Evolutionary conservation across 2,113 vertebrate genomes (phyloP).

Genomic region (Alectura lathami): DNA sequence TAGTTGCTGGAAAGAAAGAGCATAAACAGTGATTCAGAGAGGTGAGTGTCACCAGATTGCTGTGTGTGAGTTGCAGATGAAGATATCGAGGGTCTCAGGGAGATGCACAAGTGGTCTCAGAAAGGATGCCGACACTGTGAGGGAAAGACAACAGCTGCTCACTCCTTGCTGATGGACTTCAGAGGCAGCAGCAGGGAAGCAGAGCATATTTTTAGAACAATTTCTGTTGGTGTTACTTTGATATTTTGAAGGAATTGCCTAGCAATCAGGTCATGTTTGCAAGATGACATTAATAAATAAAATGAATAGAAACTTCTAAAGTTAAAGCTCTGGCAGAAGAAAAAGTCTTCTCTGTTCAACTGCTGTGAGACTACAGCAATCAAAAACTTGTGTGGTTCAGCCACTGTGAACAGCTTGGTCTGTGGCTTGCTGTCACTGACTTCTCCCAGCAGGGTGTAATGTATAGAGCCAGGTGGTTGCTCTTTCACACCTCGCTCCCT

Average conservation of each 20-base stretch:
- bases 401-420: not conserved
- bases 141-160: not conserved
- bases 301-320: not conserved
- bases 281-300: not conserved
- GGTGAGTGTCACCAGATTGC: not conserved
- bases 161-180: not conserved
- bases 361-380: not conserved
- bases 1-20: not conserved
- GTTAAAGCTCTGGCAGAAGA: not conserved
- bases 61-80: not conserved
- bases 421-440: not conserved
- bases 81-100: not conserved
- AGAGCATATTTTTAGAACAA: not conserved
- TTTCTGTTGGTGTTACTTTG: not conserved
- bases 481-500: not conserved
- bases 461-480: not conserved
- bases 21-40: not conserved
- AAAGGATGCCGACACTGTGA: not conserved
- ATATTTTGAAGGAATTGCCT: not conserved
- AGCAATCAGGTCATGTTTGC: not conserved
- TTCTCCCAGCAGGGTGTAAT: not conserved
- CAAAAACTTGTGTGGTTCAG: not conserved
- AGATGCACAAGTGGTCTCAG: not conserved
- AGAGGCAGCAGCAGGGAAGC: not conserved
- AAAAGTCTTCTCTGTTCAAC: not conserved